Conservation (phyloP, 1,140 invertebrate species). For the Solenopsis invicta region DNA sequence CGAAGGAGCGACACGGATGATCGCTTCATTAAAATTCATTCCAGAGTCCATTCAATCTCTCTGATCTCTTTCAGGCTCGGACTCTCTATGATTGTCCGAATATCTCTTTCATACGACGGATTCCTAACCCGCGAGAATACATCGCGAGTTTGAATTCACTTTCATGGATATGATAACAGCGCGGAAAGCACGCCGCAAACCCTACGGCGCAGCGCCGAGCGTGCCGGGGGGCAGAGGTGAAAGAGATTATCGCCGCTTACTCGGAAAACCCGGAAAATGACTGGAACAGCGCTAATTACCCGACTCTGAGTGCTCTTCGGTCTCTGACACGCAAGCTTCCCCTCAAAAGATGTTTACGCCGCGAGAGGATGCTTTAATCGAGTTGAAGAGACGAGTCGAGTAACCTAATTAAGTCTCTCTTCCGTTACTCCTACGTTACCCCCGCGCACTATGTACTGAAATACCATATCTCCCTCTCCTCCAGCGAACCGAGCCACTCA, state of each 20-base stretch:
- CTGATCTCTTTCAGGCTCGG: background rate
- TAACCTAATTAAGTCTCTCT: conserved; percentile 81
- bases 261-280: conserved; percentile 76
- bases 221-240: conserved; percentile 16
- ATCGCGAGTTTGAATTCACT: conserved; percentile 44
- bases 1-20: background rate
- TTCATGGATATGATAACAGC: conserved; percentile 22
- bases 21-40: background rate
- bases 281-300: conserved; percentile 79
- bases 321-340: conserved; percentile 74
- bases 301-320: conserved; percentile 75
- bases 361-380: conserved; percentile 79
- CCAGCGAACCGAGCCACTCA: background rate
- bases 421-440: conserved; percentile 71
- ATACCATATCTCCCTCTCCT: conserved; percentile 13
- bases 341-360: conserved; percentile 82
- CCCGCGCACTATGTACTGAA: conserved; percentile 33
- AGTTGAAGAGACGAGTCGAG: conserved; percentile 82
- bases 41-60: background rate
- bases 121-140: background rate
- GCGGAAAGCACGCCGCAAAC: conserved; percentile 4
- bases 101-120: too few species aligned
- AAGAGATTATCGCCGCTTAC: conserved; percentile 75
- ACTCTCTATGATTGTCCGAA: background rate
- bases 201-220: background rate